Percentiles rank a stretch among this genome's conserved stretches.
Evolutionary conservation across 2,888 invertebrate genomes (phyloP).

Genomic region (Diploptera punctata): DNA sequence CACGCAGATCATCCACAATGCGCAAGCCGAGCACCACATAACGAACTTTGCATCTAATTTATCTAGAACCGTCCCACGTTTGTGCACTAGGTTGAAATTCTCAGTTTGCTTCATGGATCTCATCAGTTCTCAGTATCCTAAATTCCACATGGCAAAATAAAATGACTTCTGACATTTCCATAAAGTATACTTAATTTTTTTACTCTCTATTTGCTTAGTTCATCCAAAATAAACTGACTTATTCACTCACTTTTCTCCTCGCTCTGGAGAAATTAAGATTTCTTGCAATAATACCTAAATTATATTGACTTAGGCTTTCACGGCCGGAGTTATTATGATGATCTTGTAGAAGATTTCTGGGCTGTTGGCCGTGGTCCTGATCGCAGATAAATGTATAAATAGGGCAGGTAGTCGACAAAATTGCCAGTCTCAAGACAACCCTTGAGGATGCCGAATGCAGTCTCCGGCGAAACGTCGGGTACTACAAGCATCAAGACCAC

Average conservation of each 20-base stretch:
- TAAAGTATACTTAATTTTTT: neutral
- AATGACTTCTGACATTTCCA: neutral
- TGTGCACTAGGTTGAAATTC: constrained; percentile 1
- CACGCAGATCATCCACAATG: constrained; percentile 50
- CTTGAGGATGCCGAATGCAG: too few relatives aligned
- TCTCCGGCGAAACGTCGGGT: too few relatives aligned
- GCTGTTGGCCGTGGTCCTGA: too few relatives aligned
- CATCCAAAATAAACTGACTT: neutral
- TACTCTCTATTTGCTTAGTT: neutral
- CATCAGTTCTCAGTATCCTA: neutral
- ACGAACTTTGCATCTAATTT: neutral
- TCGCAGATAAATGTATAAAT: too few relatives aligned
- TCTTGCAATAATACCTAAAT: too few relatives aligned
- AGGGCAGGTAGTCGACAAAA: too few relatives aligned
- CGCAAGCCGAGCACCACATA: constrained; percentile 27
- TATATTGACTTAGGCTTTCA: too few relatives aligned
- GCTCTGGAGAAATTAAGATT: neutral
- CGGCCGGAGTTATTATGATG: too few relatives aligned
- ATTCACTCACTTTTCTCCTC: neutral
- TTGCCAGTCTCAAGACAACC: too few relatives aligned
- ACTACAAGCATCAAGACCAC: too few relatives aligned
- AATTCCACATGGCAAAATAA: too few relatives aligned
- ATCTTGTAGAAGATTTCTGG: too few relatives aligned
- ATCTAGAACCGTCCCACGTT: constrained; percentile 13
- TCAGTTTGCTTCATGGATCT: neutral